phyloP scores from a whole-genome alignment of 2,797 vertebrate species.

The Pangasius krempfi region DNA sequence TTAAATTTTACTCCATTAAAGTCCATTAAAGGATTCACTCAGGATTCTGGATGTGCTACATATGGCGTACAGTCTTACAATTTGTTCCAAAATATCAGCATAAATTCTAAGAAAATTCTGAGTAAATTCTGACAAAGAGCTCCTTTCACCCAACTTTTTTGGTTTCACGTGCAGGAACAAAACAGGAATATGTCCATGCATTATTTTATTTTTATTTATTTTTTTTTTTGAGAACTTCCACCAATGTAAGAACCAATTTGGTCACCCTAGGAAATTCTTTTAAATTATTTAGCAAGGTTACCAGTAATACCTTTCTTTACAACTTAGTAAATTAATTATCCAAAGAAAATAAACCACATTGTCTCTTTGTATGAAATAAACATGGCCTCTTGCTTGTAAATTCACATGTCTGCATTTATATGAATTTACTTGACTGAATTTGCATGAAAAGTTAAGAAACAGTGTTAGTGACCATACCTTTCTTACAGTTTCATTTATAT shows the following conservation, averaged over 20 bases:
- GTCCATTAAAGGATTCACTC: background rate
- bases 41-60: background rate
- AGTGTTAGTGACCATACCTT: background rate
- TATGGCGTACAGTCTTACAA: background rate
- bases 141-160: background rate
- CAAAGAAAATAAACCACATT: no score
- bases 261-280: background rate
- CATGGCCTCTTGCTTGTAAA: background rate
- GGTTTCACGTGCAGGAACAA: background rate
- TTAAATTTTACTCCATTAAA: no score
- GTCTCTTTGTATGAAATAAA: background rate
- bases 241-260: background rate
- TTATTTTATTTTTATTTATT: no score
- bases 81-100: no score
- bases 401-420: background rate
- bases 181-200: background rate
- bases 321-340: no score
- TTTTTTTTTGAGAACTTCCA: no score
- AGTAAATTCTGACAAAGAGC: no score
- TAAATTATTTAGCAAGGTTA: no score
- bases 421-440: background rate
- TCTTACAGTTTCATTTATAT: background rate
- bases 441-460: background rate
- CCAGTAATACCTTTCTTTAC: background rate
- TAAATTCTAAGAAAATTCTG: no score